Evolutionary conservation across 2,888 invertebrate species (phyloP).

Genomic region (Pinctada fucata): DNA sequence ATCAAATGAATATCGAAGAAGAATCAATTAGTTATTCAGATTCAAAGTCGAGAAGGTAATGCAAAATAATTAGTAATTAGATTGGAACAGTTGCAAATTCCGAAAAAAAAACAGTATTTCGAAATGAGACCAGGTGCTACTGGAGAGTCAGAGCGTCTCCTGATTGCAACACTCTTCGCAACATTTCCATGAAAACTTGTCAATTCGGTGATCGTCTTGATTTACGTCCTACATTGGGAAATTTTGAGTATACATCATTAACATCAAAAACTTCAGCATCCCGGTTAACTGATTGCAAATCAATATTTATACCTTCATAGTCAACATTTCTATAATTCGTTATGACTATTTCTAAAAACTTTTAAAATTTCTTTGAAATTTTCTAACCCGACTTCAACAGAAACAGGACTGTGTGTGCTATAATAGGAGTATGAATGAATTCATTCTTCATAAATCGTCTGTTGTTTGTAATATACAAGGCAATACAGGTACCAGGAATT

Average conservation of each 20-base stretch:
- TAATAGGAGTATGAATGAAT: background rate
- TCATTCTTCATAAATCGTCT: background rate
- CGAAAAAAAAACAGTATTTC: too few species aligned
- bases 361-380: background rate
- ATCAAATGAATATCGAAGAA: too few species aligned
- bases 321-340: constrained; percentile 7
- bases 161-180: too few species aligned
- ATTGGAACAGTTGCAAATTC: too few species aligned
- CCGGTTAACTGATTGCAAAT: background rate
- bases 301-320: background rate
- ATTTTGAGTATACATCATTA: background rate
- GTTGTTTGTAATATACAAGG: background rate
- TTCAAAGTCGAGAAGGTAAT: too few species aligned
- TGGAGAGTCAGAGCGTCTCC: too few species aligned
- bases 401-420: background rate
- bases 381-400: background rate
- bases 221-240: background rate
- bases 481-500: background rate
- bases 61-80: too few species aligned
- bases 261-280: background rate
- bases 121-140: too few species aligned
- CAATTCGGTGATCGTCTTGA: too few species aligned
- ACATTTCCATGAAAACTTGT: too few species aligned
- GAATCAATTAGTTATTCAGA: too few species aligned
- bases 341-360: background rate